Evolutionary conservation across 2,888 invertebrate species (phyloP), one percentile per base, ranked within the genome.

Genomic region (Rhogogaster chlorosoma): DNA sequence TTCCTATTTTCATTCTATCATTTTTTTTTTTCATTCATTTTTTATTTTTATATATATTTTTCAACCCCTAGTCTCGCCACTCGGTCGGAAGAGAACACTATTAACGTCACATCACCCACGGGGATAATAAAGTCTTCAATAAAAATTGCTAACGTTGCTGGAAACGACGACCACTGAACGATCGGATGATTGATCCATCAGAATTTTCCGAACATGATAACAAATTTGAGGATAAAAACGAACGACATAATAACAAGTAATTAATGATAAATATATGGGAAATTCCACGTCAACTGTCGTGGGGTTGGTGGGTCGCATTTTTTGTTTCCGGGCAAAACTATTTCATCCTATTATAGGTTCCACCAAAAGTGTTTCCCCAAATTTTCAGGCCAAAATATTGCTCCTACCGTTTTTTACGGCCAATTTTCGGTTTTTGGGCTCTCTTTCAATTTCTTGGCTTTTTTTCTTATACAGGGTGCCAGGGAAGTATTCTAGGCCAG

Each of bases 101-200:
- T 67, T 67, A 32, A 32, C 29, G 67, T 67, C 18, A 67, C 67
- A 67, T 32, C 67, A 18, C 67, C 29, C 29, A 67, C 32, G 18
- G 32, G 67, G 67, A 61, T 32, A 67, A 67, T 29, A 67, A 32
- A 67, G 67, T 67, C 67, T 67, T 67, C 32, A 67, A 67, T 67
- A 67, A 67, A 67, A 67, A 67, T 67, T 67, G 15, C 67, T 67
- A 42, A 67, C 67, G 67, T 67, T 32, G 12, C 29, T 32, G 32
- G 67, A 67, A 67, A 67, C 67, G 32, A 32, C 67, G 0, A 32
- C 32, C 32, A 7, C 61, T 61, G 26, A 67, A 67, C 32, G 67
- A 67, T 32, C 67, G 18, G 18, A 32, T 67, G 67, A 67, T 67
- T 32, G 67, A 67, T 32, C 15, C 2, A 32, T 32, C 32, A 32